Conservation (phyloP, 2,113 vertebrate genomes). For the Sciurus niger region DNA sequence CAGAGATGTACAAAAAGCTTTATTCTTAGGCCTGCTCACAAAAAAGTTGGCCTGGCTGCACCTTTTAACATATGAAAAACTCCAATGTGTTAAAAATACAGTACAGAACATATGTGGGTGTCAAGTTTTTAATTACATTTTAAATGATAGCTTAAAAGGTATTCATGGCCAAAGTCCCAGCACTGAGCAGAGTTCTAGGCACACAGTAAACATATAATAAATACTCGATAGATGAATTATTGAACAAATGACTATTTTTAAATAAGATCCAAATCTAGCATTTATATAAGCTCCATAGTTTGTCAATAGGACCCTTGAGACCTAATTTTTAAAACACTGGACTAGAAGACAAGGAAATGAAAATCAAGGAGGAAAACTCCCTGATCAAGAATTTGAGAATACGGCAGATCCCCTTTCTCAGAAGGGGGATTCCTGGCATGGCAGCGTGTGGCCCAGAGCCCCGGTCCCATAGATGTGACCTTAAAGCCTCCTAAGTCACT, state of each 20-base stretch:
- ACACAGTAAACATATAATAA: background rate
- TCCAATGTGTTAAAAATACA: background rate
- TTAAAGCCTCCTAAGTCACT: background rate
- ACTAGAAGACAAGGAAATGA: conserved; percentile 59
- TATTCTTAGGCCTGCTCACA: conserved; percentile 6
- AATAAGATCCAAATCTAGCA: conserved; percentile 49
- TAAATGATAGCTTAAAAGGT: conserved; percentile 32
- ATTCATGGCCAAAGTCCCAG: background rate
- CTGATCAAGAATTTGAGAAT: conserved; percentile 12
- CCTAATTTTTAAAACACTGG: conserved; percentile 2
- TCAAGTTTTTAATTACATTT: background rate
- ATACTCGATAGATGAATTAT: background rate
- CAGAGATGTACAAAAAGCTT: conserved; percentile 23
- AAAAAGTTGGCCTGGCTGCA: background rate
- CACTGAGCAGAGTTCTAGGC: background rate
- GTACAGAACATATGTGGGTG: background rate
- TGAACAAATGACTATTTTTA: conserved; percentile 14
- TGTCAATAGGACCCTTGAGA: background rate
- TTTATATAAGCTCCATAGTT: background rate
- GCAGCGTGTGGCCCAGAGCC: background rate
- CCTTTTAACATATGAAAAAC: background rate
- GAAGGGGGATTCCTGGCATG: background rate
- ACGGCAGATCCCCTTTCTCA: background rate
- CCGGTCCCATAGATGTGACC: background rate
- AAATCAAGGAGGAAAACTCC: conserved; percentile 60